A percentile compares a stretch with the other conserved stretches of the same genome.
phyloP scores from a whole-genome alignment of 2,888 invertebrate genomes.

The Gastrophysa polygoni region DNA sequence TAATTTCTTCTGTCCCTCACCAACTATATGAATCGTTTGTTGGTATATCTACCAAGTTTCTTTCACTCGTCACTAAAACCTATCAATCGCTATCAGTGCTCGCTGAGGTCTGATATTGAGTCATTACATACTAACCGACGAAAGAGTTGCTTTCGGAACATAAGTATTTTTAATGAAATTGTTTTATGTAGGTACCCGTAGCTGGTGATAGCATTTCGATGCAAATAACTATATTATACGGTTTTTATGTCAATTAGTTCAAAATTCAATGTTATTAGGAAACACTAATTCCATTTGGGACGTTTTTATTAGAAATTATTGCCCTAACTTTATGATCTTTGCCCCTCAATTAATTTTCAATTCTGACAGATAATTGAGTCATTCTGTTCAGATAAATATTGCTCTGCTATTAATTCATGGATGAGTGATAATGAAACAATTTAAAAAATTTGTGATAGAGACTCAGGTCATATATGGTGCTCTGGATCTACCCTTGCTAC shows the following conservation, averaged over 20 bases:
- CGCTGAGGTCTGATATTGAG: constrained; percentile 24
- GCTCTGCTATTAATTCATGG: constrained; percentile 2
- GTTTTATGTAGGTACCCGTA: constrained; percentile 35
- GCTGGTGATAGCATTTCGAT: constrained; percentile 25
- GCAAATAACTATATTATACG: constrained; percentile 25
- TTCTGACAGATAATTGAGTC: background rate
- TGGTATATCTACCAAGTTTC: too few relatives aligned
- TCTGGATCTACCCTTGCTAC: too few relatives aligned
- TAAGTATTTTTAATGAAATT: constrained; percentile 21
- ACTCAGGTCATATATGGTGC: too few relatives aligned
- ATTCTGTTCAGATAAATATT: background rate
- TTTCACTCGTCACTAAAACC: background rate
- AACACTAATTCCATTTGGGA: constrained; percentile 11
- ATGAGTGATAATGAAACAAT: too few relatives aligned
- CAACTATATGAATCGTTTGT: too few relatives aligned
- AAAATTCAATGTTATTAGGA: constrained; percentile 12
- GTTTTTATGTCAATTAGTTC: constrained; percentile 26
- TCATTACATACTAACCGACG: constrained; percentile 28
- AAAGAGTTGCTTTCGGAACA: constrained; percentile 22
- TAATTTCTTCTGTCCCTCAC: too few relatives aligned
- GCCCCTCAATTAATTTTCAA: constrained; percentile 2
- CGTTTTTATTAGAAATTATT: constrained; percentile 15
- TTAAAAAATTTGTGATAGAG: too few relatives aligned
- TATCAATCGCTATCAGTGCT: background rate
- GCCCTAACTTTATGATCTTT: constrained; percentile 1